Conservation (phyloP, 2,888 invertebrate genomes). For the Ectemnius cavifrons region DNA sequence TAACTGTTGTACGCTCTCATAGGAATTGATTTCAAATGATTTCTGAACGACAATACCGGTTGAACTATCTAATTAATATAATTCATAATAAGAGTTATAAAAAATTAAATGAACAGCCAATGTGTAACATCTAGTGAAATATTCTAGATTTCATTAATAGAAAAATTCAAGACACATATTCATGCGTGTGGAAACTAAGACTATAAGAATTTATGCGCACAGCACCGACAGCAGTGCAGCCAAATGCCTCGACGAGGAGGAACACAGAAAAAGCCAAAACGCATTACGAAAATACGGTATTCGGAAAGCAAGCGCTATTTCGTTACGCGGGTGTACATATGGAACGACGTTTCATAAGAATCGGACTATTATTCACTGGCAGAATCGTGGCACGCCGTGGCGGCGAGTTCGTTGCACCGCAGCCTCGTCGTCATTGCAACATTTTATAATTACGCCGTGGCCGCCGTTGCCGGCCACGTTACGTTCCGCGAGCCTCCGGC, state of each 20-base stretch:
- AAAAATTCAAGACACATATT: no score
- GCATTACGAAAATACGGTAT: conserved; percentile 12
- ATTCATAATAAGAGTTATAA: no score
- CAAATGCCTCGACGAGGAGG: not conserved
- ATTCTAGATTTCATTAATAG: no score
- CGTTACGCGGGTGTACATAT: conserved; percentile 27
- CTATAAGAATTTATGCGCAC: no score
- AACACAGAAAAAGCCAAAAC: conserved; percentile 14
- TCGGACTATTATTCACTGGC: conserved; percentile 43
- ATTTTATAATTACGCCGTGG: conserved; percentile 67
- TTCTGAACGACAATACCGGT: no score
- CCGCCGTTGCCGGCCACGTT: conserved; percentile 43
- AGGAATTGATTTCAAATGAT: no score
- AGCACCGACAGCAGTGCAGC: no score
- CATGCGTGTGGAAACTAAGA: no score
- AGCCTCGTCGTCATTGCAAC: conserved; percentile 62
- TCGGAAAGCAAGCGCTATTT: conserved; percentile 16
- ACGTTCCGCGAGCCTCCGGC: conserved; percentile 64
- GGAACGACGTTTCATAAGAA: conserved; percentile 55
- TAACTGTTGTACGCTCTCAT: no score
- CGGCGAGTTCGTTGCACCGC: conserved; percentile 69
- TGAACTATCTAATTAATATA: no score
- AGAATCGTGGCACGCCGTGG: conserved; percentile 46
- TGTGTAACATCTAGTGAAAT: no score
- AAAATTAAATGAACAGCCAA: no score